phyloP scores from a whole-genome alignment of 2,113 vertebrate genomes.

The Limanda limanda region DNA sequence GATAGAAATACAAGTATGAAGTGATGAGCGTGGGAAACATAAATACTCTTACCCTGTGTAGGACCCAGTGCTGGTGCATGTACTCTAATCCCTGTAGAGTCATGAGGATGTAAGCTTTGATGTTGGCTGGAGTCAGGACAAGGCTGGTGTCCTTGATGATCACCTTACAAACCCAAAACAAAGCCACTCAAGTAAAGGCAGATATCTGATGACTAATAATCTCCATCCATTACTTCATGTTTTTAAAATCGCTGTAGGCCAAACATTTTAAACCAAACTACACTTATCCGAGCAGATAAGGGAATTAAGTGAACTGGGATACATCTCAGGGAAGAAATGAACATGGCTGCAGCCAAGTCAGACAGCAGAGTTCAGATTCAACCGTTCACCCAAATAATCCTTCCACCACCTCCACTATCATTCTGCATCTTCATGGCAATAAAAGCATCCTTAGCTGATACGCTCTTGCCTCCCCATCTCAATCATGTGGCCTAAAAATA shows the following conservation, averaged over 20 bases:
- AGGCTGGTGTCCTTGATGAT: conserved; percentile 98
- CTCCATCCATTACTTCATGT: conserved; percentile 1
- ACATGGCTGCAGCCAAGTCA: conserved; percentile 7
- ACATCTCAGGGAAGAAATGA: neutral
- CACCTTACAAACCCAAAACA: conserved; percentile 82
- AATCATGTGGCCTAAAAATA: conserved; percentile 29
- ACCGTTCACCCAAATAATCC: conserved; percentile 7
- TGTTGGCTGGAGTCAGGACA: conserved; percentile 94
- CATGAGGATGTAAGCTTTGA: conserved; percentile 98
- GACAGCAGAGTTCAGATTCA: conserved; percentile 5
- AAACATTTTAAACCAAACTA: conserved; percentile 2
- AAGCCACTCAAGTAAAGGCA: neutral
- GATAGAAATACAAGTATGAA: neutral
- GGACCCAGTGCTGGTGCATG: conserved; percentile 95
- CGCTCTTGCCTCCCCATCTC: conserved; percentile 10
- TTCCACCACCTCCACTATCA: neutral
- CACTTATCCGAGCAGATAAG: neutral
- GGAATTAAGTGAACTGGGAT: neutral
- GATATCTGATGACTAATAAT: conserved; percentile 11
- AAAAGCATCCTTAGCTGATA: conserved; percentile 22
- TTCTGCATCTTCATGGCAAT: too few species aligned
- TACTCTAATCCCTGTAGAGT: conserved; percentile 97
- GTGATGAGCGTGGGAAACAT: neutral
- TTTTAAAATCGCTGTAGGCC: neutral
- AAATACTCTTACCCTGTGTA: conserved; percentile 91